Evolutionary conservation across 2,113 vertebrate genomes (phyloP).

Genomic region (Fulica atra): DNA sequence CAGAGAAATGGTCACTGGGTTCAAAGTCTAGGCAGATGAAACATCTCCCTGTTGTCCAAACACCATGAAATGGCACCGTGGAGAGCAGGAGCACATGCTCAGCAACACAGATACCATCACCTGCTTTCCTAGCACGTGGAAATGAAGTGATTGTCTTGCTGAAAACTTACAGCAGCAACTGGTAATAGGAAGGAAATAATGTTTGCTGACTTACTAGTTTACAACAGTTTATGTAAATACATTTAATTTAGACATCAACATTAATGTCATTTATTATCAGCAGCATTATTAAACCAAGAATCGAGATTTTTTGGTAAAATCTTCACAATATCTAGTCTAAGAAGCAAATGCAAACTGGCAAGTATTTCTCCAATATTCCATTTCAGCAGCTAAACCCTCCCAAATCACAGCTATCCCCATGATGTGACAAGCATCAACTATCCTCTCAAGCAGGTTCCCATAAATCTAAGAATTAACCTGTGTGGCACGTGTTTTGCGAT

Average conservation of each 20-base stretch:
- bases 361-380: background rate
- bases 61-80: background rate
- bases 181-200: background rate
- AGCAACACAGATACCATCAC: background rate
- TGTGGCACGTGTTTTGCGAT: background rate
- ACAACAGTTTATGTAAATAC: background rate
- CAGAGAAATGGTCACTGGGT: background rate
- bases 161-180: background rate
- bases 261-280: background rate
- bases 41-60: background rate
- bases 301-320: background rate
- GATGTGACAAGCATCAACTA: background rate
- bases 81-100: background rate
- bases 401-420: background rate
- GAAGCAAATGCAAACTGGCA: background rate
- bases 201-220: background rate
- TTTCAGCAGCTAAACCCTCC: background rate
- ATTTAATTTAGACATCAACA: background rate
- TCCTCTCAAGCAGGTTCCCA: background rate
- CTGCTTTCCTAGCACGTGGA: background rate
- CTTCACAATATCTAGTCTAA: background rate
- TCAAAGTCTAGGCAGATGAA: background rate
- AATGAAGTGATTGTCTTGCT: background rate
- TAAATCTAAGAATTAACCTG: background rate
- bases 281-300: background rate